Conservation (phyloP, 1,140 invertebrate species). For the Cotesia chilonis region DNA sequence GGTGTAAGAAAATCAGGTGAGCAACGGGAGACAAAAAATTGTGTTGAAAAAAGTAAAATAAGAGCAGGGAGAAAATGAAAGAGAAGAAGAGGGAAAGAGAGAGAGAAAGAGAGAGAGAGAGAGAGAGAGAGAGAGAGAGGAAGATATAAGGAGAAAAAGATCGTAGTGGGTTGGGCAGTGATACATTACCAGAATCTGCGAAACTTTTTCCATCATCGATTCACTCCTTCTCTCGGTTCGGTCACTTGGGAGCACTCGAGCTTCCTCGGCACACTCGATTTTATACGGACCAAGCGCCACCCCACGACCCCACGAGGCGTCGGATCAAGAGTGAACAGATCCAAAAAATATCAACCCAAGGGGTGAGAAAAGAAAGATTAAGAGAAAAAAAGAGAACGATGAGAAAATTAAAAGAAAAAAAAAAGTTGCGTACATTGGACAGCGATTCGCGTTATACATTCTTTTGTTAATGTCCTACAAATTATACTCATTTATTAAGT, state of each 20-base stretch:
- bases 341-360: constrained; percentile 21
- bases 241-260: constrained; percentile 48
- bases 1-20: constrained; percentile 3
- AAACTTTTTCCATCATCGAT: constrained; percentile 60
- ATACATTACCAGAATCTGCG: constrained; percentile 50
- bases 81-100: not conserved
- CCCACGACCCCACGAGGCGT: not conserved
- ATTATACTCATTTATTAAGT: not conserved
- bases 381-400: not conserved
- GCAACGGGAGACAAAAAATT: constrained; percentile 5
- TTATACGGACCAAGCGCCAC: constrained; percentile 31
- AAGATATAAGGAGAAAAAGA: constrained; percentile 1
- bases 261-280: constrained; percentile 46
- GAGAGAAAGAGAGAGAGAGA: not conserved
- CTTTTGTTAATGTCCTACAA: not conserved
- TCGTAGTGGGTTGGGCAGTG: constrained; percentile 34
- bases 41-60: not conserved
- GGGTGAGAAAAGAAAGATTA: not conserved
- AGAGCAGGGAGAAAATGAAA: not conserved
- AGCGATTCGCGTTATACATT: not conserved
- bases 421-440: not conserved
- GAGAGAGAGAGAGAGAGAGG: not conserved
- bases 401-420: not conserved
- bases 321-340: not conserved
- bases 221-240: constrained; percentile 32